These are phyloP conservation scores for Drosophila busckii DNA, from an alignment of 1,140 invertebrate species.

Conservation along the genomic window DNA sequence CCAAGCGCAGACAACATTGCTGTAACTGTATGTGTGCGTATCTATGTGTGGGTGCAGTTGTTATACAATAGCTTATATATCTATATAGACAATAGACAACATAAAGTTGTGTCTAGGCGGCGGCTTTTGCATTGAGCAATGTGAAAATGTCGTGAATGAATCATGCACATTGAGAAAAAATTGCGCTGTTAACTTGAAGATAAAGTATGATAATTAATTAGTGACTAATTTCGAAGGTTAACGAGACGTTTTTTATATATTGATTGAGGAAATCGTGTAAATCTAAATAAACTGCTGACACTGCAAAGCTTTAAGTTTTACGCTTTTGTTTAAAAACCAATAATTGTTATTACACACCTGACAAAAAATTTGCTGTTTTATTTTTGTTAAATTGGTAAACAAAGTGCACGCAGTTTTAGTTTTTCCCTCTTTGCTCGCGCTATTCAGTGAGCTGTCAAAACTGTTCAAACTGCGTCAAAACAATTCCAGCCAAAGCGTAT, in stretches of 20 bases:
- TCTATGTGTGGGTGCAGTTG: constrained; percentile 29
- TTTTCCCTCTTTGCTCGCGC: background rate
- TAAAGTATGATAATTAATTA: too few relatives aligned
- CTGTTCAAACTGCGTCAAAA: constrained; percentile 32
- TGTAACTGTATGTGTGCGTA: background rate
- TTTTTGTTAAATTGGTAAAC: background rate
- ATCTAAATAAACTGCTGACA: too few relatives aligned
- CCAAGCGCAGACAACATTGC: too few relatives aligned
- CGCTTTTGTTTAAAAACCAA: too few relatives aligned
- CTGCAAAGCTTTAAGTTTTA: too few relatives aligned
- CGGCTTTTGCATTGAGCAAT: constrained; percentile 21
- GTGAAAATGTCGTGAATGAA: constrained; percentile 33
- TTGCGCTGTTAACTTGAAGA: background rate
- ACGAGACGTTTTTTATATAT: too few relatives aligned
- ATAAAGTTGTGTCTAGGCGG: constrained; percentile 13
- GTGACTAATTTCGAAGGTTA: too few relatives aligned
- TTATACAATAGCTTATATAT: too few relatives aligned
- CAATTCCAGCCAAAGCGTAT: constrained; percentile 12
- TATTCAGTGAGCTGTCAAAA: constrained; percentile 25
- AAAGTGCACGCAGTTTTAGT: background rate
- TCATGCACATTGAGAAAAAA: constrained; percentile 12
- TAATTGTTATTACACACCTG: constrained; percentile 13
- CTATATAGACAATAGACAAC: constrained; percentile 21
- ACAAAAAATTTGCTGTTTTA: too few relatives aligned
- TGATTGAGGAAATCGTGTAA: too few relatives aligned